These are phyloP conservation scores for Hyposoter dolosus DNA, from an alignment of 2,888 invertebrate genomes.

Conservation along the genomic window DNA sequence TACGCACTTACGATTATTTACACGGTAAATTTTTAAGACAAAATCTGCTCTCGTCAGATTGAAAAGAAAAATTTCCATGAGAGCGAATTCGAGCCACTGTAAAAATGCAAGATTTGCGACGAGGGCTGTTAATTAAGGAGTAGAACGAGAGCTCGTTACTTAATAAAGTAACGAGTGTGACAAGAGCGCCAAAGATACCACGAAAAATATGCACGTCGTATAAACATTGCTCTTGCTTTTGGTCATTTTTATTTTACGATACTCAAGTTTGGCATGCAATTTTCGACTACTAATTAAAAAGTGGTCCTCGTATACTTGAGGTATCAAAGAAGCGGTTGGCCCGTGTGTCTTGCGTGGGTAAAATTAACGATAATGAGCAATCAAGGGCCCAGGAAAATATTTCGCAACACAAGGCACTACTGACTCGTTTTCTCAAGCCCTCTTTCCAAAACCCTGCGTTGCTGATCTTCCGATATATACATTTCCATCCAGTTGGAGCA, in stretches of 20 bases:
- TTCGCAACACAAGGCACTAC: slow-evolving; percentile 42
- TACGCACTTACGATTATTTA: neutral
- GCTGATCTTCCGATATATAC: slow-evolving; percentile 16
- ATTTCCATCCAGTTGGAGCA: neutral
- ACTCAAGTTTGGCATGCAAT: slow-evolving; percentile 58
- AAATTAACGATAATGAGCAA: slow-evolving; percentile 64
- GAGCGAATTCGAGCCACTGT: neutral
- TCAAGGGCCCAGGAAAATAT: slow-evolving; percentile 55
- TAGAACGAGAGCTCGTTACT: slow-evolving; percentile 2
- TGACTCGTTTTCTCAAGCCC: slow-evolving; percentile 14
- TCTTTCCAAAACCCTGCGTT: slow-evolving; percentile 19
- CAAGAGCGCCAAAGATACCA: neutral
- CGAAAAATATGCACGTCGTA: slow-evolving; percentile 47
- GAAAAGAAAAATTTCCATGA: neutral
- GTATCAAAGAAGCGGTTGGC: neutral
- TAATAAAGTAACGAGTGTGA: slow-evolving; percentile 4
- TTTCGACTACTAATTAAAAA: slow-evolving; percentile 64
- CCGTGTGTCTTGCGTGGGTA: slow-evolving; percentile 28
- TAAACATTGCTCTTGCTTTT: neutral
- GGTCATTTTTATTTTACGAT: slow-evolving; percentile 58
- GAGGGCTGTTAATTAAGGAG: neutral
- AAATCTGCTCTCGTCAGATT: neutral
- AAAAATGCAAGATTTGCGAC: neutral
- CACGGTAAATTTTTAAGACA: neutral
- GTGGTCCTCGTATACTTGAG: slow-evolving; percentile 50